Evolutionary conservation across 2,797 vertebrate species (phyloP).

Genomic region (Discoglossus pictus): DNA sequence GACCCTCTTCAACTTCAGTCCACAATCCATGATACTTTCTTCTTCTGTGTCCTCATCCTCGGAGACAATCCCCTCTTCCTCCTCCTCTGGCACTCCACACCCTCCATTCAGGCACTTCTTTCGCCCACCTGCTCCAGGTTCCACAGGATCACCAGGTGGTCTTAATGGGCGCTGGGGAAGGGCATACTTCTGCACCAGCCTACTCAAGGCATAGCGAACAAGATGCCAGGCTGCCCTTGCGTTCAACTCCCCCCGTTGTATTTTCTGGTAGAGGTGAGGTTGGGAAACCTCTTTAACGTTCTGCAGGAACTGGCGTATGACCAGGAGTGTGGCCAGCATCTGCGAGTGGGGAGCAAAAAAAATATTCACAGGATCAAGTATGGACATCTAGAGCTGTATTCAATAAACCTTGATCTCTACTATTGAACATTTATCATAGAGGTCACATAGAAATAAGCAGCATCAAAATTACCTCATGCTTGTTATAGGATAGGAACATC

Average conservation of each 20-base stretch:
- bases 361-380: not conserved
- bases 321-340: slow-evolving; percentile 96
- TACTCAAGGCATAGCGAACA: slow-evolving; percentile 60
- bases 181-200: slow-evolving; percentile 53
- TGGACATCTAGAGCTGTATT: not conserved
- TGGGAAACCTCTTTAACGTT: slow-evolving; percentile 93
- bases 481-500: no score
- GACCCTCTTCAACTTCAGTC: slow-evolving; percentile 90
- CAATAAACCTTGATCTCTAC: no score
- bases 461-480: no score
- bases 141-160: slow-evolving; percentile 59
- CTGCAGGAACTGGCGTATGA: slow-evolving; percentile 95
- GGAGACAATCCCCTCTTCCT: slow-evolving; percentile 79
- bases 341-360: slow-evolving; percentile 63
- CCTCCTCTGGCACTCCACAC: slow-evolving; percentile 84
- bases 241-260: slow-evolving; percentile 84
- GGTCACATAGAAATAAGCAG: no score
- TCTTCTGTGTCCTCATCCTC: slow-evolving; percentile 88
- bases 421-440: no score
- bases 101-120: slow-evolving; percentile 91
- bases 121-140: slow-evolving; percentile 62
- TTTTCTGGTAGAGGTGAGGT: slow-evolving; percentile 89
- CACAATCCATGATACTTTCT: slow-evolving; percentile 84
- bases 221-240: slow-evolving; percentile 77
- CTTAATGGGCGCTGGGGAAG: slow-evolving; percentile 52